phyloP scores from a whole-genome alignment of 2,113 vertebrate genomes.

The Antennarius striatus region DNA sequence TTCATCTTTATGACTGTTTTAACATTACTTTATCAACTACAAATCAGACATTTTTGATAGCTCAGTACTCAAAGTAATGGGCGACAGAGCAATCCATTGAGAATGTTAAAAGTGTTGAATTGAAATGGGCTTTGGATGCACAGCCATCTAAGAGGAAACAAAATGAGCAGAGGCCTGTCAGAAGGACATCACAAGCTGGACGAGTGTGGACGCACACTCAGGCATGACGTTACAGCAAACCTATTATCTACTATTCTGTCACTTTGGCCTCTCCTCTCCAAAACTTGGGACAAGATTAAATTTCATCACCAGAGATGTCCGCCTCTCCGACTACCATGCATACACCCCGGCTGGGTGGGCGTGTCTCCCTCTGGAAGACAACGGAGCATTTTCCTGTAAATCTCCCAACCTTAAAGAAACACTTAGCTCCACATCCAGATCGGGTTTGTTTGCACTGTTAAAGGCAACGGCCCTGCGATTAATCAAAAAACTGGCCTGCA shows the following conservation, averaged over 20 bases:
- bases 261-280: conserved; percentile 78
- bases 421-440: conserved; percentile 70
- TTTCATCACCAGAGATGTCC: conserved; percentile 77
- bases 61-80: conserved; percentile 72
- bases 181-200: conserved; percentile 73
- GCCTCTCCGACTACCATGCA: conserved; percentile 68
- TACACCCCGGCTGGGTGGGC: conserved; percentile 57
- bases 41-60: conserved; percentile 74
- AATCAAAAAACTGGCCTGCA: conserved; percentile 57
- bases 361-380: conserved; percentile 67
- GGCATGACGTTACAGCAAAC: conserved; percentile 82
- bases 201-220: conserved; percentile 80
- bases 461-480: conserved; percentile 53
- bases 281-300: conserved; percentile 82
- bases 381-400: conserved; percentile 73
- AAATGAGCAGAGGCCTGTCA: conserved; percentile 76
- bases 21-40: conserved; percentile 79
- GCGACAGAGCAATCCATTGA: conserved; percentile 61
- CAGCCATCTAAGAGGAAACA: conserved; percentile 65
- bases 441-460: conserved; percentile 51
- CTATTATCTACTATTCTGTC: conserved; percentile 84
- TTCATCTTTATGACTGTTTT: conserved; percentile 68
- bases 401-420: conserved; percentile 68
- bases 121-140: conserved; percentile 69
- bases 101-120: conserved; percentile 55